These are phyloP conservation scores for Sycophila texana DNA, from an alignment of 2,888 invertebrate genomes.

Conservation along the genomic window DNA sequence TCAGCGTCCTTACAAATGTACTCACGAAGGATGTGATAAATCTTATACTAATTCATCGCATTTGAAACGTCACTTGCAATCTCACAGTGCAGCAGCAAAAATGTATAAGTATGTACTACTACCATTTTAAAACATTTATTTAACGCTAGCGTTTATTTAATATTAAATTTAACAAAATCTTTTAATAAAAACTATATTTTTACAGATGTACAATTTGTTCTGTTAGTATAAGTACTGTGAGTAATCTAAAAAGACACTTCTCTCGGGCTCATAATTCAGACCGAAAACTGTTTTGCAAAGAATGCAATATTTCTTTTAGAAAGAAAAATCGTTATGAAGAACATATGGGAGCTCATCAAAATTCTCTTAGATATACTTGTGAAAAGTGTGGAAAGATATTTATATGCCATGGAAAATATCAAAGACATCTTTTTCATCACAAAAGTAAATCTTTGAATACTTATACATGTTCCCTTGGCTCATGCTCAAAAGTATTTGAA, in stretches of 20 bases:
- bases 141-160: no score
- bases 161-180: slow-evolving; percentile 20
- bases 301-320: slow-evolving; percentile 77
- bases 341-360: slow-evolving; percentile 79
- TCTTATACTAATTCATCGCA: slow-evolving; percentile 80
- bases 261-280: slow-evolving; percentile 75
- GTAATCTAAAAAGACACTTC: slow-evolving; percentile 80
- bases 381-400: slow-evolving; percentile 78
- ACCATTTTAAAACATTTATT: neutral
- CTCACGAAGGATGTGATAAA: slow-evolving; percentile 79
- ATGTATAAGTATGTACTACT: slow-evolving; percentile 62
- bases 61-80: slow-evolving; percentile 79
- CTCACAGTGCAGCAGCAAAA: slow-evolving; percentile 74
- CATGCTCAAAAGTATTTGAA: slow-evolving; percentile 77
- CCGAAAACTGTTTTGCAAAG: slow-evolving; percentile 74
- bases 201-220: slow-evolving; percentile 74
- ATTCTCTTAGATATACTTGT: slow-evolving; percentile 76
- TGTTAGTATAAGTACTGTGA: slow-evolving; percentile 77
- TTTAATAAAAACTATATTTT: slow-evolving; percentile 36
- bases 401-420: slow-evolving; percentile 75
- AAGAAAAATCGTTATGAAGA: slow-evolving; percentile 79
- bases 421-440: slow-evolving; percentile 77
- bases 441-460: slow-evolving; percentile 57
- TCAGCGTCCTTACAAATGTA: slow-evolving; percentile 80
- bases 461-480: slow-evolving; percentile 75